Evolutionary conservation across 2,888 invertebrate genomes (phyloP).

Genomic region (Cetonia aurata): DNA sequence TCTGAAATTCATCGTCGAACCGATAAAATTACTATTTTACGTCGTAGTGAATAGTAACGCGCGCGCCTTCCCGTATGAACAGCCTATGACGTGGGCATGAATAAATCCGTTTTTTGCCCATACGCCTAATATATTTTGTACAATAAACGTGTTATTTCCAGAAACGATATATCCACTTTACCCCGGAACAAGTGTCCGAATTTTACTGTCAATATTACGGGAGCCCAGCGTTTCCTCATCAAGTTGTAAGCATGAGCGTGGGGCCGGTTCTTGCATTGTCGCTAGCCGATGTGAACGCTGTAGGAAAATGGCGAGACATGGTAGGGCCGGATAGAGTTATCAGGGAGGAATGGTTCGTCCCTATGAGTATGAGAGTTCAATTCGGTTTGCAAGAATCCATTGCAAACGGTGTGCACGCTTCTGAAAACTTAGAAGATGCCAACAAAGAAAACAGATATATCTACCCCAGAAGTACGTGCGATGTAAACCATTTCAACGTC

Average conservation of each 20-base stretch:
- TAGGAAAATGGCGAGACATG: conserved; percentile 79
- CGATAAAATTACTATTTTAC: too few species aligned
- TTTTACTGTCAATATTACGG: conserved; percentile 84
- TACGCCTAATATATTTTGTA: too few species aligned
- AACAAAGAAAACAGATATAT: conserved; percentile 88
- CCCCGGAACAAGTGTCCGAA: conserved; percentile 88
- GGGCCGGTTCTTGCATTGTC: conserved; percentile 80
- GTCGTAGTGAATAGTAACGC: too few species aligned
- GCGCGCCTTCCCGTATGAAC: too few species aligned
- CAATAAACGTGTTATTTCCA: conserved; percentile 63
- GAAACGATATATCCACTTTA: conserved; percentile 78
- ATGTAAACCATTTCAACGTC: too few species aligned
- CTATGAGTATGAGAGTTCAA: conserved; percentile 77
- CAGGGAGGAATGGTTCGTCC: conserved; percentile 78
- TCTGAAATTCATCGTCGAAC: too few species aligned
- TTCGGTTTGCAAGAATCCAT: conserved; percentile 77
- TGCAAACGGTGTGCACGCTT: conserved; percentile 85
- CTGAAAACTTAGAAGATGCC: conserved; percentile 75
- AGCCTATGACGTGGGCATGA: too few species aligned
- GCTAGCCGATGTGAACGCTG: conserved; percentile 77
- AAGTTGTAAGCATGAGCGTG: conserved; percentile 84
- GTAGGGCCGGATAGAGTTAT: conserved; percentile 79
- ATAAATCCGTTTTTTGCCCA: too few species aligned
- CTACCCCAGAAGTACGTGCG: conserved; percentile 81
- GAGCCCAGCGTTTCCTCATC: conserved; percentile 79